Base-by-base conservation (phyloP, 2,888 invertebrate genomes). In the Podabrus alpinus region DNA sequence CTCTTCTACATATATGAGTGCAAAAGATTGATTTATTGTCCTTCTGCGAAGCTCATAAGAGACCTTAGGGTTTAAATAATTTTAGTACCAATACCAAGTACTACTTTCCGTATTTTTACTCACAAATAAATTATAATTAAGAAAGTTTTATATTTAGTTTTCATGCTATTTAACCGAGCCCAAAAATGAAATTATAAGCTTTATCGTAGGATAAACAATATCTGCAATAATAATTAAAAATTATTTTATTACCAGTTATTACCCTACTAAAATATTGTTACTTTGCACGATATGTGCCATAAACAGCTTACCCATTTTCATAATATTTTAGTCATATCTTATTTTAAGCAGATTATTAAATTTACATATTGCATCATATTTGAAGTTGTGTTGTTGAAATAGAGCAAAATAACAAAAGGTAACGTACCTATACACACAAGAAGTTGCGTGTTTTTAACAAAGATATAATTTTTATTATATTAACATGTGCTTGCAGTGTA, bases 381-480 rank as follows among this genome's bases (percentile, higher is more conserved):
- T 45, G 45, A 45, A n/a, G 0, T n/a, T n/a, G n/a, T 45, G 45
- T 45, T 45, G 45, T 45, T 45, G n/a, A 45, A 45, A 45, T 45
- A 45, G n/a, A n/a, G n/a, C n/a, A n/a, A 45, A 45, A 5, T 15
- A 64, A 64, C 62, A 16, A 19, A 64, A 64, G 62, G 62, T 17
- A 19, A 19, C 13, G 21, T 21, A 67, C 29, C 10, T 15, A 29
- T 45, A 45, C 29, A 45, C 25, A 21, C 67, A 29, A 71, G 15
- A 71, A 71, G 45, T 71, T 29, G 70, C 70, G 70, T 71, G 70
- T 45, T 71, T 45, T 64, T 21, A n/a, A 59, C 70, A 45, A 66
- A 69, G 66, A 71, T 71, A 64, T 71, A 71, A 71, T 71, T 71
- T 64, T 64, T 64, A 64, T 64, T 71, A 71, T 71, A 71, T 66